A percentile compares a stretch with the other conserved stretches of the same genome.
Evolutionary conservation across 2,113 vertebrate genomes (phyloP).

Genomic region (Todiramphus saurophagus): DNA sequence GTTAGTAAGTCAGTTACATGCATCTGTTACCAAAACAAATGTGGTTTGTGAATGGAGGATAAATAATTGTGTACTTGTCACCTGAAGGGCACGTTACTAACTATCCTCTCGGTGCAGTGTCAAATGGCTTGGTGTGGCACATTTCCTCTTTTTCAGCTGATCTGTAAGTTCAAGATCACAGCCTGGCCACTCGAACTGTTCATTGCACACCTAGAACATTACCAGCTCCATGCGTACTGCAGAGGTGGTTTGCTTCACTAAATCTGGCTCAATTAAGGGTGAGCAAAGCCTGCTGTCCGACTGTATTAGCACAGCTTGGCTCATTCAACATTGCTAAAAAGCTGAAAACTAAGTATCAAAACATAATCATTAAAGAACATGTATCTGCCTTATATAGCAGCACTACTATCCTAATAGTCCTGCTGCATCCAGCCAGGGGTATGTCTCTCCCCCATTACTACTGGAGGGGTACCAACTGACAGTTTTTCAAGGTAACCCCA

Average conservation of each 20-base stretch:
- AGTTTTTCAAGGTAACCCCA: not conserved
- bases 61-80: not conserved
- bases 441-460: not conserved
- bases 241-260: not conserved
- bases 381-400: not conserved
- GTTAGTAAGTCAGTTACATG: not conserved
- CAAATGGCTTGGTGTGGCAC: not conserved
- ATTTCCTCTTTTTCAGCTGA: constrained; percentile 22
- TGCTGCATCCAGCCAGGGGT: not conserved
- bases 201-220: not conserved
- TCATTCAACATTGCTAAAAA: not conserved
- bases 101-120: not conserved
- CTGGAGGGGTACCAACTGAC: not conserved
- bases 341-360: not conserved
- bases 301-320: not conserved
- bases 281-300: not conserved
- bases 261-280: not conserved
- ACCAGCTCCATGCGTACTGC: not conserved
- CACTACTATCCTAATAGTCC: not conserved
- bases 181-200: not conserved
- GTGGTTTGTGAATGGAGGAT: not conserved
- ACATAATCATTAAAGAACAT: not conserved
- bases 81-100: not conserved
- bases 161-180: not conserved
- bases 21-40: not conserved